Percentiles rank a stretch among this genome's conserved stretches.
phyloP scores from a whole-genome alignment of 2,888 invertebrate genomes.

The Polyommatus iphigenia region DNA sequence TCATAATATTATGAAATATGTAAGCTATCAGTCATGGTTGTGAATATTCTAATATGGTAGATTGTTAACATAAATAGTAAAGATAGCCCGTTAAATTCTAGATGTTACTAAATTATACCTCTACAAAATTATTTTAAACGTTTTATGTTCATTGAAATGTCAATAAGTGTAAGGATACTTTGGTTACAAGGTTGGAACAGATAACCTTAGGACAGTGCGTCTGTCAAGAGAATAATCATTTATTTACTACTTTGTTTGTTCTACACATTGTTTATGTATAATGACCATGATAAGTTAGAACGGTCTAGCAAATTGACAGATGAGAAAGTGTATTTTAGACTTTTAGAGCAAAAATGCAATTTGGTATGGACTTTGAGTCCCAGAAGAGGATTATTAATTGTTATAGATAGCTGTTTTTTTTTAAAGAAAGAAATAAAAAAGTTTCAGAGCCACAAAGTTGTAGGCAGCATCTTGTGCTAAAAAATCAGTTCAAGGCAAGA shows the following conservation, averaged over 20 bases:
- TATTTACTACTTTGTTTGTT: conserved; percentile 29
- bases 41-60: no score
- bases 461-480: no score
- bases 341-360: not conserved
- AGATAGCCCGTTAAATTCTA: no score
- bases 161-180: conserved; percentile 10
- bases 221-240: conserved; percentile 32
- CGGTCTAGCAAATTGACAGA: not conserved
- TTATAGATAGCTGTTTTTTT: no score
- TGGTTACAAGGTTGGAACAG: conserved; percentile 19
- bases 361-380: no score
- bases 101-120: no score
- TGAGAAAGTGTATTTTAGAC: not conserved
- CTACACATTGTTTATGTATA: conserved; percentile 5
- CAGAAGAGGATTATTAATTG: not conserved
- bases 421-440: no score
- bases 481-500: no score
- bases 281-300: not conserved
- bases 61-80: no score
- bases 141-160: not conserved
- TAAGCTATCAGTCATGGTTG: no score
- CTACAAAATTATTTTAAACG: not conserved
- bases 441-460: no score
- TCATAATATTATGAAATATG: no score
- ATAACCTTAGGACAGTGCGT: conserved; percentile 35